These are phyloP conservation scores for Stramonita haemastoma DNA, from an alignment of 2,888 invertebrate species.

Conservation along the genomic window DNA sequence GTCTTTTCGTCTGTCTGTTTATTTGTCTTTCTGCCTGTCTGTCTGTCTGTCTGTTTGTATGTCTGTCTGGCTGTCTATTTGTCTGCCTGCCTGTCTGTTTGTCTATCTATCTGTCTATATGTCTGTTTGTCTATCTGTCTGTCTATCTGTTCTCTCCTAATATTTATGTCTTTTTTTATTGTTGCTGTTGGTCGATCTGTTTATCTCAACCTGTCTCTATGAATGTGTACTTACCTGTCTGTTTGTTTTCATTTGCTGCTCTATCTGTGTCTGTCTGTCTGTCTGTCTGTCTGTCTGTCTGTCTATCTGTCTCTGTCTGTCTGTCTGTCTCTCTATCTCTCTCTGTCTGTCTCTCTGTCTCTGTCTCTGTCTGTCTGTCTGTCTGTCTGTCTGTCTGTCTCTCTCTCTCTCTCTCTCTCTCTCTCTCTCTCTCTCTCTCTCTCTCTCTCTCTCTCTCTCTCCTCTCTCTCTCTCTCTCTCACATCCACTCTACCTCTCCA, in stretches of 20 bases:
- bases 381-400: not conserved
- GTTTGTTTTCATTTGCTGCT: not conserved
- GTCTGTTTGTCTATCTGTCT: not conserved
- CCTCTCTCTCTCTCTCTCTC: not conserved
- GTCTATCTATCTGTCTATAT: not conserved
- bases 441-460: not conserved
- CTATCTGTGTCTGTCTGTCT: not conserved
- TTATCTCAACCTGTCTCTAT: too few relatives aligned
- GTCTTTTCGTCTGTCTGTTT: not conserved
- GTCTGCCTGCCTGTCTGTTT: not conserved
- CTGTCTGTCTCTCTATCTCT: conserved; percentile 28
- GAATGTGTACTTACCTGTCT: not conserved
- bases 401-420: not conserved
- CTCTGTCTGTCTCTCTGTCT: conserved; percentile 40
- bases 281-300: conserved; percentile 31
- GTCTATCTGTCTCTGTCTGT: conserved; percentile 26
- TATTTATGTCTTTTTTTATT: too few relatives aligned
- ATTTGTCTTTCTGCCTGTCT: conserved; percentile 21
- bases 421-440: not conserved
- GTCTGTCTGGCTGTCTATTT: not conserved
- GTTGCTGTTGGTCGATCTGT: too few relatives aligned
- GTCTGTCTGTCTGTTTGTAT: not conserved
- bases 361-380: conserved; percentile 32
- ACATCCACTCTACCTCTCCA: not conserved
- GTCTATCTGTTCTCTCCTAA: not conserved